These are phyloP conservation scores for Pelosia muscerda DNA, from an alignment of 2,888 invertebrate genomes.

Conservation along the genomic window DNA sequence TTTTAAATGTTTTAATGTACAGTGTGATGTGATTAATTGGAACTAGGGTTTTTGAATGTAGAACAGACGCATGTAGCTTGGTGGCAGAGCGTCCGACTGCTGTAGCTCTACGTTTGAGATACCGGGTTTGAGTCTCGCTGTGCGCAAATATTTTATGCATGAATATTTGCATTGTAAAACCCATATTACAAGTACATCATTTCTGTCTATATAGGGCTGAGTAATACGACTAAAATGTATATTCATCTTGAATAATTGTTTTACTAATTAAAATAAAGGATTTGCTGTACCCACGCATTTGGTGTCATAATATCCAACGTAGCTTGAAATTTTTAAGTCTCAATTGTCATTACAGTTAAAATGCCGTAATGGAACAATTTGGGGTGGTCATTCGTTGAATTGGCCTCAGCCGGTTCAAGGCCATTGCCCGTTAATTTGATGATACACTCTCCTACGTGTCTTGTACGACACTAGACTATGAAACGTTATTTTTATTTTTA, in stretches of 20 bases:
- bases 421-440: constrained; percentile 54
- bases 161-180: background rate
- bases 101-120: too few relatives aligned
- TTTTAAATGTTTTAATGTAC: background rate
- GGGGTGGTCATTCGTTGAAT: constrained; percentile 60
- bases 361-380: constrained; percentile 55
- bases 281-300: background rate
- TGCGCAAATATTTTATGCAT: background rate
- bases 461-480: constrained; percentile 31
- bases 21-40: background rate
- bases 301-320: constrained; percentile 20
- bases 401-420: constrained; percentile 62
- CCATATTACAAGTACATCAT: too few relatives aligned
- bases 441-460: constrained; percentile 53
- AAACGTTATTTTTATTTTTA: constrained; percentile 25
- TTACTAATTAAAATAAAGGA: background rate
- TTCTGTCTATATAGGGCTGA: background rate
- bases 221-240: background rate
- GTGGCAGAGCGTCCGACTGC: background rate
- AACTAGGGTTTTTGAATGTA: background rate
- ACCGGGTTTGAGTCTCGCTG: too few relatives aligned
- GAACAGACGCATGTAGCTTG: background rate
- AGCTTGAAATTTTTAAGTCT: constrained; percentile 35
- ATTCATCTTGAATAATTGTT: background rate
- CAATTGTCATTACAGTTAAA: constrained; percentile 40